These are phyloP conservation scores for Caenorhabditis imperialis DNA, from an alignment of 2,888 invertebrate genomes.

Conservation along the genomic window DNA sequence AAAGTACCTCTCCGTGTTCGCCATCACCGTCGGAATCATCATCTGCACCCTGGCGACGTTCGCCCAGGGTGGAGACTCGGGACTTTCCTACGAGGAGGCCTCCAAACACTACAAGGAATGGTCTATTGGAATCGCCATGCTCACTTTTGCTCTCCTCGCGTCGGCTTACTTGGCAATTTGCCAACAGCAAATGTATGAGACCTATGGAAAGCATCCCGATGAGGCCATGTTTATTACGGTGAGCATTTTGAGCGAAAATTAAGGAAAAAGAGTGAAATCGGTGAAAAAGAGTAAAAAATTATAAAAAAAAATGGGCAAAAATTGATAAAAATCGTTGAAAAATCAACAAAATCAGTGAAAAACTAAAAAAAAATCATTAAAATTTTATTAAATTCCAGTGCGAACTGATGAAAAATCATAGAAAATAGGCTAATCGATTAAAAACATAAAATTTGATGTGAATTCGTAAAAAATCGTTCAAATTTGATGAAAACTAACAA, in stretches of 20 bases:
- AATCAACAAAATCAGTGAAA: no score
- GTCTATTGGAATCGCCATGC: conserved; percentile 80
- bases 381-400: no score
- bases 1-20: conserved; percentile 91
- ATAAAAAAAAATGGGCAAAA: no score
- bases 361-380: no score
- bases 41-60: conserved; percentile 87
- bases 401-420: no score
- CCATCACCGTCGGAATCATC: conserved; percentile 94
- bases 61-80: conserved; percentile 46
- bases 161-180: conserved; percentile 85
- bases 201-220: conserved; percentile 90
- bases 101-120: conserved; percentile 75
- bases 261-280: neutral
- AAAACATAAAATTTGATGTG: no score
- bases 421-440: no score
- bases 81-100: conserved; percentile 70
- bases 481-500: no score
- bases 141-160: conserved; percentile 90
- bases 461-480: no score
- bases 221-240: conserved; percentile 81
- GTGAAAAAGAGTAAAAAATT: conserved; percentile 9
- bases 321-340: no score
- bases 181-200: conserved; percentile 80
- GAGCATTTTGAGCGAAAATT: neutral